Evolutionary conservation across 1,140 invertebrate species (phyloP), one percentile per base, ranked within the genome.

Genomic region (Drosophila athabasca): DNA sequence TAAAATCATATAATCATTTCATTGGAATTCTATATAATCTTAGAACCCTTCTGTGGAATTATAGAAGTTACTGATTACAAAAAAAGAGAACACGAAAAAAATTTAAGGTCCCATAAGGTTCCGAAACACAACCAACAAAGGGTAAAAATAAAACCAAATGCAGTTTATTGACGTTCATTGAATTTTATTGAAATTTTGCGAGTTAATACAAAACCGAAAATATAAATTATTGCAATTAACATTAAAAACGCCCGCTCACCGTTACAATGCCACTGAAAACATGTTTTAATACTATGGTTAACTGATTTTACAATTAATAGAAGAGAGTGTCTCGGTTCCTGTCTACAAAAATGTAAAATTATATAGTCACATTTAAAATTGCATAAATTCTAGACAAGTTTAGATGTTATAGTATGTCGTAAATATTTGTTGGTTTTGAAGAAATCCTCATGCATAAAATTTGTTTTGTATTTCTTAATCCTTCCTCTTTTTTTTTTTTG

Each of bases 161-260:
- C 24, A 26, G 24, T 26, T 26, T 26, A 26, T 26, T 26, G 24
- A 85, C 82, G 82, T 87, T 85, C 82, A 85, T 87, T 85, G 70
- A 85, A 82, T 85, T 85, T 85, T 85, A 85, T 85, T 85, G 78
- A 85, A 85, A 81, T 85, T 87, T 85, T 85, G 82, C 77, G 74
- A 87, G 77, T 75, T 87, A 87, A 87, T 87, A 85, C 69, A 87
- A 85, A 85, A 85, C 79, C 69, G 68, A 85, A 85, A 85, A 82
- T 73, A 62, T 45, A 87, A 85, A 81, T 71, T 51, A 85, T 70
- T 87, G 74, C 82, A 87, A 80, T 87, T 64, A 87, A 84, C 80
- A 85, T 79, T 84, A 79, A 84, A 84, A 84, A 77, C 82, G 52
- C 68, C 73, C 81, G 52, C 61, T 81, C 77, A 80, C 73, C 81